Percentiles rank a stretch among this genome's conserved stretches.
Conservation (phyloP, 2,888 invertebrate species). For the Drosophila neutralis region DNA sequence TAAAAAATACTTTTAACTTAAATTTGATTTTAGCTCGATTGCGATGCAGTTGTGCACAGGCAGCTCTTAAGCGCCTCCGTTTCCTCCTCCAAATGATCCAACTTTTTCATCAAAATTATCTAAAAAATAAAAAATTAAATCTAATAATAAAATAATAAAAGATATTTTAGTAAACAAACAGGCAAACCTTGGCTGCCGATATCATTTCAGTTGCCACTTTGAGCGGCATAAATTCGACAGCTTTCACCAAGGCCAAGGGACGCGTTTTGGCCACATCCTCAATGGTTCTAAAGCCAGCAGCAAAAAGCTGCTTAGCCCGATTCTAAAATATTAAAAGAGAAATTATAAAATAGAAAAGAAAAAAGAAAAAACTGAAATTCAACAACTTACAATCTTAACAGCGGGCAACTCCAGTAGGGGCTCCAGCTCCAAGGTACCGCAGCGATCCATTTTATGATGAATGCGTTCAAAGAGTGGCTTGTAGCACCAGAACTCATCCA, state of each 20-base stretch:
- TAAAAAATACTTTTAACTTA: not conserved
- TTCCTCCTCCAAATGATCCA: constrained; percentile 94
- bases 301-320: constrained; percentile 92
- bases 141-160: not conserved
- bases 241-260: constrained; percentile 87
- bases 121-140: constrained; percentile 80
- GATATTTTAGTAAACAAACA: not conserved
- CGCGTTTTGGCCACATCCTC: constrained; percentile 91
- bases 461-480: constrained; percentile 90
- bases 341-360: not conserved
- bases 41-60: constrained; percentile 32
- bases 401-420: constrained; percentile 95
- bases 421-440: constrained; percentile 91
- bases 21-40: constrained; percentile 2
- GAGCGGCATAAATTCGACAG: constrained; percentile 90
- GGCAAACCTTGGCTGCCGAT: constrained; percentile 90
- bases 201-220: constrained; percentile 92
- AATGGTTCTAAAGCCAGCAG: constrained; percentile 92
- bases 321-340: constrained; percentile 85
- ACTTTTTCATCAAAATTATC: constrained; percentile 92
- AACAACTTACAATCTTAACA: constrained; percentile 89
- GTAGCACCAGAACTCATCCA: constrained; percentile 93
- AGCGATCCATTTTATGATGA: constrained; percentile 90
- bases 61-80: constrained; percentile 87
- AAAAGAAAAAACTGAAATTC: not conserved